Conservation (phyloP, 2,888 invertebrate genomes). For the Adineta ricciae region DNA sequence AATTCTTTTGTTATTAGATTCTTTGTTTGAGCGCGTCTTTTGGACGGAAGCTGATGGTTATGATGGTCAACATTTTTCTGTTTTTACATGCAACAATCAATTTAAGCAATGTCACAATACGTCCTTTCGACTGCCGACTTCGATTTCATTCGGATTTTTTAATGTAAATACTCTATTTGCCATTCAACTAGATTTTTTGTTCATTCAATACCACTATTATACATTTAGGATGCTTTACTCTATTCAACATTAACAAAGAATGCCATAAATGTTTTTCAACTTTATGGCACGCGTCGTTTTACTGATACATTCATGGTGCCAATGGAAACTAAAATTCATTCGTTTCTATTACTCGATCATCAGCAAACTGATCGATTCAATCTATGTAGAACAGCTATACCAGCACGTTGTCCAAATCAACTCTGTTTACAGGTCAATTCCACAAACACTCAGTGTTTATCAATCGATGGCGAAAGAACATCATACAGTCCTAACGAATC, state of each 20-base stretch:
- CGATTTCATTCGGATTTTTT: background rate
- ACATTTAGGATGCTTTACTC: background rate
- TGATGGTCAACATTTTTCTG: background rate
- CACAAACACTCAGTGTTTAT: background rate
- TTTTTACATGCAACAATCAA: background rate
- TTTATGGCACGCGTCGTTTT: background rate
- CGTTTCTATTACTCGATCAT: background rate
- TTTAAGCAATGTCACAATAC: constrained; percentile 2
- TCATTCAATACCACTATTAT: background rate
- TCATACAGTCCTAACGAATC: background rate
- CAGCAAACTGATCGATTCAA: background rate
- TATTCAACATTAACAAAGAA: background rate
- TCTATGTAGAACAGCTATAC: background rate
- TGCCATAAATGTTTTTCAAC: background rate
- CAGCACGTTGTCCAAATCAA: background rate
- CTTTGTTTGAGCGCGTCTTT: background rate
- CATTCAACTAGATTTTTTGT: background rate
- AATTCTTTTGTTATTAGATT: background rate
- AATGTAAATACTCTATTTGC: background rate
- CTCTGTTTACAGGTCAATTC: background rate
- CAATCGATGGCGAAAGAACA: background rate
- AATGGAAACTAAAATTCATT: background rate
- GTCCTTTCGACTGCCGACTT: background rate
- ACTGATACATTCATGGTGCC: background rate
- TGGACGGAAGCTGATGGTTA: background rate